phyloP scores from a whole-genome alignment of 2,888 invertebrate species.

The Eilema griseolum region DNA sequence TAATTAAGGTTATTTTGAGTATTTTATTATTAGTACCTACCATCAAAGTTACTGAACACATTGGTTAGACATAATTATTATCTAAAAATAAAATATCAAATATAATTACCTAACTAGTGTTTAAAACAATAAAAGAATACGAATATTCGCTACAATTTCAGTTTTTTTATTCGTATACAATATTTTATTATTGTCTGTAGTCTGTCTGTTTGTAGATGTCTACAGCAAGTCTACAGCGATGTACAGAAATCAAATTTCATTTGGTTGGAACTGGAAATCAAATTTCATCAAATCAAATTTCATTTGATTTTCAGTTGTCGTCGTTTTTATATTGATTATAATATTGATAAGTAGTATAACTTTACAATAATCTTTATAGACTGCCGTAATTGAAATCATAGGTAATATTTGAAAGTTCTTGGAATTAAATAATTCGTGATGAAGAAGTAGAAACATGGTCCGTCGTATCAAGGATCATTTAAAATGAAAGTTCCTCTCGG shows the following conservation, averaged over 20 bases:
- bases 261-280: too few species aligned
- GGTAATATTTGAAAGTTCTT: background rate
- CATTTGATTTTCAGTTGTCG: background rate
- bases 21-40: too few species aligned
- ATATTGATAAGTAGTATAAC: background rate
- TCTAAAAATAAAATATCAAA: background rate
- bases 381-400: background rate
- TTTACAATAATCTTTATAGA: background rate
- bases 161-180: background rate
- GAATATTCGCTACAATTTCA: background rate
- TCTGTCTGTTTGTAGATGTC: too few species aligned
- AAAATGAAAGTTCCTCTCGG: conserved; percentile 44
- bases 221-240: background rate
- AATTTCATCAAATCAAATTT: background rate
- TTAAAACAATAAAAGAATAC: background rate
- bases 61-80: background rate
- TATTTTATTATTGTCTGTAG: too few species aligned
- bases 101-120: background rate
- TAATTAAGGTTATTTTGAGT: too few species aligned
- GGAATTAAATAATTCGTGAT: background rate
- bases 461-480: conserved; percentile 3
- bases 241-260: background rate
- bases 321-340: background rate
- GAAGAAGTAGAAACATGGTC: conserved; percentile 24
- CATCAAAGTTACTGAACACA: too few species aligned